Evolutionary conservation across 2,797 vertebrate species (phyloP).

Genomic region (Philypnodon macrostomus): DNA sequence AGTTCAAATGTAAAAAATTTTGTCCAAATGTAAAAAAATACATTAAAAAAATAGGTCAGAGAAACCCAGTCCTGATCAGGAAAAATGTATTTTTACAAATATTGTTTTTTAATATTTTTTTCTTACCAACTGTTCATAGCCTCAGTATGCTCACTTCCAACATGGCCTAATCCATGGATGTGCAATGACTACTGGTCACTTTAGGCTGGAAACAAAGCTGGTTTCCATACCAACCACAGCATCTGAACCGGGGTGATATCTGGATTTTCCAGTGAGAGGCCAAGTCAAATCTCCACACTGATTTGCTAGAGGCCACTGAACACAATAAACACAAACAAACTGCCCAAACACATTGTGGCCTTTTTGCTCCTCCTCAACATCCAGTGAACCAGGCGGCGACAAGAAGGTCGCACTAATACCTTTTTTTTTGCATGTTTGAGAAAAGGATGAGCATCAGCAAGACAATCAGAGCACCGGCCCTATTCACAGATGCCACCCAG

Average conservation of each 20-base stretch:
- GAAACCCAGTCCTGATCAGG: no score
- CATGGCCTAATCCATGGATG: slow-evolving; percentile 71
- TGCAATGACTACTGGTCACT: slow-evolving; percentile 71
- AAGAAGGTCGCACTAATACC: slow-evolving; percentile 79
- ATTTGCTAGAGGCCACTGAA: slow-evolving; percentile 66
- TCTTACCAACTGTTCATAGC: no score
- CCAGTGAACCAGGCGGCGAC: slow-evolving; percentile 67
- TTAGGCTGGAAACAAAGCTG: slow-evolving; percentile 72
- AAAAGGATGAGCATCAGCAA: slow-evolving; percentile 83
- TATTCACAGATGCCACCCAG: slow-evolving; percentile 86
- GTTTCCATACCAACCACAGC: slow-evolving; percentile 78
- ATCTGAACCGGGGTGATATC: slow-evolving; percentile 79
- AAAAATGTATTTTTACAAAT: no score
- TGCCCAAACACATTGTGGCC: slow-evolving; percentile 39
- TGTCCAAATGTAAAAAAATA: no score
- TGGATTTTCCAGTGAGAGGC: slow-evolving; percentile 77
- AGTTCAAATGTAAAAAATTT: no score
- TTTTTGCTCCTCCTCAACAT: slow-evolving; percentile 34
- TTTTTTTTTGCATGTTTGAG: slow-evolving; percentile 82
- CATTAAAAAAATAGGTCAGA: no score
- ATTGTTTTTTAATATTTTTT: no score
- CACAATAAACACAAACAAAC: slow-evolving; percentile 52
- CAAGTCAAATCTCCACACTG: slow-evolving; percentile 74
- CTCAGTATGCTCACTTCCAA: slow-evolving; percentile 36
- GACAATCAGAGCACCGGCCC: slow-evolving; percentile 82